These are phyloP conservation scores for Harpalus rubripes DNA, from an alignment of 2,888 invertebrate genomes.

Conservation along the genomic window DNA sequence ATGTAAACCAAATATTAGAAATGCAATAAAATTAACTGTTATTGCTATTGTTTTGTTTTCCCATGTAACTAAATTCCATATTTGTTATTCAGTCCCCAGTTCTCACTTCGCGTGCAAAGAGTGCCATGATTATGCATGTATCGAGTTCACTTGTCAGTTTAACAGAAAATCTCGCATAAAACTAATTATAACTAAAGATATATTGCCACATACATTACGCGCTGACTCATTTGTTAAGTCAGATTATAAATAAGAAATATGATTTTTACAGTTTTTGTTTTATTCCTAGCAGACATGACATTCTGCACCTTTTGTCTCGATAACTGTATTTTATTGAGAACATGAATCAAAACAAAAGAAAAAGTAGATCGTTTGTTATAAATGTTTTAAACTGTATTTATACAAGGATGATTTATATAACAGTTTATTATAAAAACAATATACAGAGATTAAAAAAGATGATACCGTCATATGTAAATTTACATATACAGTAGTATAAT, in stretches of 20 bases:
- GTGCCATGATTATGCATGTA: slow-evolving; percentile 45
- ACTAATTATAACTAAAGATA: slow-evolving; percentile 44
- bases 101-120: slow-evolving; percentile 38
- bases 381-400: neutral
- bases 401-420: neutral
- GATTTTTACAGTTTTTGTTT: slow-evolving; percentile 19
- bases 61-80: slow-evolving; percentile 11
- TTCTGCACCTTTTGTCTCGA: slow-evolving; percentile 10
- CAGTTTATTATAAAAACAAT: neutral
- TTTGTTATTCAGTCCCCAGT: slow-evolving; percentile 1
- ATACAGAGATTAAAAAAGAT: slow-evolving; percentile 13
- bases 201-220: slow-evolving; percentile 32
- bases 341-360: neutral
- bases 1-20: slow-evolving; percentile 27
- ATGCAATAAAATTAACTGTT: slow-evolving; percentile 10
- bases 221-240: slow-evolving; percentile 45
- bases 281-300: slow-evolving; percentile 17
- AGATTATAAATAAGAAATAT: slow-evolving; percentile 31
- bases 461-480: slow-evolving; percentile 22
- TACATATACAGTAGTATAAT: slow-evolving; percentile 1
- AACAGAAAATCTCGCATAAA: slow-evolving; percentile 37
- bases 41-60: slow-evolving; percentile 40
- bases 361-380: neutral
- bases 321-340: neutral
- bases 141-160: slow-evolving; percentile 52